phyloP scores from a whole-genome alignment of 2,797 vertebrate species.

The Lacerta agilis region DNA sequence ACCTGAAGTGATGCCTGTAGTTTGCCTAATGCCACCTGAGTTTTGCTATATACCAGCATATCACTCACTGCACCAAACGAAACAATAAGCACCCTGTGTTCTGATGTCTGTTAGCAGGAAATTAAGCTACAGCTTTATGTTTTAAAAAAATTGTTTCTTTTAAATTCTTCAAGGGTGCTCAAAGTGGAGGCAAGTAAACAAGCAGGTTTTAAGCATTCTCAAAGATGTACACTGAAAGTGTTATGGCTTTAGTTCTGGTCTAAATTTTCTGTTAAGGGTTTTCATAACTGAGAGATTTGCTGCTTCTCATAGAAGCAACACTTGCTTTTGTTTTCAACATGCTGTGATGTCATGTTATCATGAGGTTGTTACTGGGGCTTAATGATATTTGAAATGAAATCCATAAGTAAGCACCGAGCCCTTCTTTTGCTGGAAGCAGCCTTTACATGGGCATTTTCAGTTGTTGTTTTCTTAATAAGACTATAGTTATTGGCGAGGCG shows the following conservation, averaged over 20 bases:
- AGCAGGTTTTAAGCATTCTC: not conserved
- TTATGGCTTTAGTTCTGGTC: not conserved
- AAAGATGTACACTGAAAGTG: not conserved
- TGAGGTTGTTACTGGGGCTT: not conserved
- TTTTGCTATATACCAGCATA: not conserved
- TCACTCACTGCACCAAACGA: not conserved
- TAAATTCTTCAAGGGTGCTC: not conserved
- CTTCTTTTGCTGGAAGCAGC: not conserved
- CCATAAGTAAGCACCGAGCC: accelerated
- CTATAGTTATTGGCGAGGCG: not conserved
- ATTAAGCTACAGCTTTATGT: not conserved
- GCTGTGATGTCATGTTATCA: not conserved
- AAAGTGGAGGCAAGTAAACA: not conserved
- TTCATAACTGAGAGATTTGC: not conserved
- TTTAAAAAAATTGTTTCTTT: not conserved
- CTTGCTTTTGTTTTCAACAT: not conserved
- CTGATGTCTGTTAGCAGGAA: not conserved
- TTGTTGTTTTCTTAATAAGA: not conserved
- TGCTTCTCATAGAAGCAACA: not conserved
- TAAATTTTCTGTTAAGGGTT: not conserved
- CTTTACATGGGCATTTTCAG: not conserved
- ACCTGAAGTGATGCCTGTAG: not conserved
- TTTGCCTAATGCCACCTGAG: not conserved
- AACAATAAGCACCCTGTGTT: not conserved
- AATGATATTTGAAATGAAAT: slow-evolving; percentile 12